A percentile compares a stretch with the other conserved stretches of the same genome.
These are phyloP conservation scores for Drosophila asahinai DNA, from an alignment of 1,140 invertebrate genomes.

Conservation along the genomic window DNA sequence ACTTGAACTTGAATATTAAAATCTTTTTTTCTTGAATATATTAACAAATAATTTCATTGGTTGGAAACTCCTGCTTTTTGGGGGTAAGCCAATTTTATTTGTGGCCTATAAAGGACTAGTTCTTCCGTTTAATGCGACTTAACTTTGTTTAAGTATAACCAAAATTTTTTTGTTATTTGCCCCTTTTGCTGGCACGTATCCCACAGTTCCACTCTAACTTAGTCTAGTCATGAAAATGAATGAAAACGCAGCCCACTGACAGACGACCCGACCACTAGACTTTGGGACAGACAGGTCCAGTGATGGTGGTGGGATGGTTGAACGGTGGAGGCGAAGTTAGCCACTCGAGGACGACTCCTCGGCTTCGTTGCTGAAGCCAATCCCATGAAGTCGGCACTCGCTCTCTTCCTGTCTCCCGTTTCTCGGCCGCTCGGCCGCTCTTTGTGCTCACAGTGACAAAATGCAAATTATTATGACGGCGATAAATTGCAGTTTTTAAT, in stretches of 20 bases:
- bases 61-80: no score
- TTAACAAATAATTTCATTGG: no score
- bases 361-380: conserved; percentile 29
- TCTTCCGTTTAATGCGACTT: no score
- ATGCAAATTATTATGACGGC: conserved; percentile 83
- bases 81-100: no score
- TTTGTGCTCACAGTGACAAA: conserved; percentile 72
- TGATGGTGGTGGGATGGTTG: conserved; percentile 20
- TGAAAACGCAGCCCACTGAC: conserved; percentile 57
- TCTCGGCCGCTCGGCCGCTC: conserved; percentile 28
- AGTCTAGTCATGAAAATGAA: conserved; percentile 58
- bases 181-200: neutral
- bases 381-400: conserved; percentile 33
- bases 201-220: conserved; percentile 35
- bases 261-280: conserved; percentile 30
- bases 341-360: conserved; percentile 45
- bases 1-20: no score
- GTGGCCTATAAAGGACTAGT: no score
- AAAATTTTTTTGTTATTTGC: neutral
- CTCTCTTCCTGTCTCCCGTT: conserved; percentile 21
- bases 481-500: conserved; percentile 84
- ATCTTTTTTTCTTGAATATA: no score
- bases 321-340: conserved; percentile 45
- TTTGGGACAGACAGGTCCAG: conserved; percentile 37
- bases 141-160: no score